Evolutionary conservation across 2,797 vertebrate species (phyloP).

Genomic region (Scyliorhinus canicula): DNA sequence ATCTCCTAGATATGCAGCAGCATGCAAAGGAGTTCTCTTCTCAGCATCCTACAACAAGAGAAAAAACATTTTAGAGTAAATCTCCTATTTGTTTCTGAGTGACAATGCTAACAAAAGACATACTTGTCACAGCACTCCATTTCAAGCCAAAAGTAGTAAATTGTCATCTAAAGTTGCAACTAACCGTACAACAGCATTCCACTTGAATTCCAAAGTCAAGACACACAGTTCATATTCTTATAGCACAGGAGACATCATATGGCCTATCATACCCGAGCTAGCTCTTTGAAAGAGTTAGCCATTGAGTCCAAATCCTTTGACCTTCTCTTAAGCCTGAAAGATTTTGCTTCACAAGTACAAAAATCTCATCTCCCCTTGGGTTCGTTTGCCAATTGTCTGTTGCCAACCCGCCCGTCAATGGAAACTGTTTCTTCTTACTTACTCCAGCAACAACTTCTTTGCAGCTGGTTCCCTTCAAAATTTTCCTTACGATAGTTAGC

Average conservation of each 20-base stretch:
- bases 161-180: background rate
- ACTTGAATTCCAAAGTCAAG: background rate
- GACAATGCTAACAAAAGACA: background rate
- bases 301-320: background rate
- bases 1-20: conserved; percentile 94
- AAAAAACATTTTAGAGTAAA: conserved; percentile 42
- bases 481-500: background rate
- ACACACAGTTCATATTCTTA: conserved; percentile 1
- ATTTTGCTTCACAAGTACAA: background rate
- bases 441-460: background rate
- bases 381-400: background rate
- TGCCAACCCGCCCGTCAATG: background rate
- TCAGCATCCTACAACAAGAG: conserved; percentile 80
- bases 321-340: background rate
- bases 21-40: conserved; percentile 92
- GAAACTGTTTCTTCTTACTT: background rate
- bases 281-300: background rate
- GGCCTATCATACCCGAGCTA: background rate
- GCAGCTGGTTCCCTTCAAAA: background rate
- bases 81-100: background rate
- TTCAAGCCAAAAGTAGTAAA: background rate
- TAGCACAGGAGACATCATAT: too few species aligned
- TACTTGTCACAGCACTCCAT: background rate
- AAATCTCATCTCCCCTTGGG: background rate
- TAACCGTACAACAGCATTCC: background rate